Evolutionary conservation across 2,888 invertebrate genomes (phyloP), one percentile per base, ranked within the genome.

Genomic region (Polydrusus pterygomalis): DNA sequence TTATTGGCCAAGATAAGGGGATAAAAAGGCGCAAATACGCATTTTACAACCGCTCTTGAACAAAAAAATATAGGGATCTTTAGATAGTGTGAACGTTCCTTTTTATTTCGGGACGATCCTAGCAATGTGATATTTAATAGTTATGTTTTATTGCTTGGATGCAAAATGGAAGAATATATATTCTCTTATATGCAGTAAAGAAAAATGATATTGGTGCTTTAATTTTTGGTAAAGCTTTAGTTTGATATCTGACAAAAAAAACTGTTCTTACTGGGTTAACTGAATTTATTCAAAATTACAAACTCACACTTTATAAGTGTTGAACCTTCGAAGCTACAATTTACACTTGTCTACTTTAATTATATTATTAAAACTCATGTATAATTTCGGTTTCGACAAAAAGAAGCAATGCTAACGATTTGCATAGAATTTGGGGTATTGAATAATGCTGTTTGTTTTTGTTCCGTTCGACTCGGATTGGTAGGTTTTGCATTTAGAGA

Each of bases 381-480:
- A 56, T 56, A 56, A 56, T 15, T 56, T 15, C 34, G 9, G 15
- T 1, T 56, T 72, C 68, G 68, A 75, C 72, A 75, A 47, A 76
- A 72, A 76, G 71, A 62, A 30, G 69, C 67, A 47, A 58, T 68
- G 38, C 60, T 68, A 45, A 63, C 72, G 64, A 76, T 76, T 72
- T 72, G 72, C 76, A 76, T 76, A 76, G 68, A 76, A 76, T 76
- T 72, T 76, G 63, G 63, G 68, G 62, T 72, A 72, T 76, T 73
- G 76, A 72, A 76, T 76, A 76, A 76, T 76, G 68, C 68, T 68
- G 68, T 75, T 71, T 75, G 75, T 76, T 76, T 76, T 76, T 76
- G 76, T 70, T 71, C 47, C 25, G 75, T 60, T 64, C 18, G 17
- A 18, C 63, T 69, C 30, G 49, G 25, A 69, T 70, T 70, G 74